A percentile compares a stretch with the other conserved stretches of the same genome.
Evolutionary conservation across 2,797 vertebrate species (phyloP).

Genomic region (Esox masquinongy): DNA sequence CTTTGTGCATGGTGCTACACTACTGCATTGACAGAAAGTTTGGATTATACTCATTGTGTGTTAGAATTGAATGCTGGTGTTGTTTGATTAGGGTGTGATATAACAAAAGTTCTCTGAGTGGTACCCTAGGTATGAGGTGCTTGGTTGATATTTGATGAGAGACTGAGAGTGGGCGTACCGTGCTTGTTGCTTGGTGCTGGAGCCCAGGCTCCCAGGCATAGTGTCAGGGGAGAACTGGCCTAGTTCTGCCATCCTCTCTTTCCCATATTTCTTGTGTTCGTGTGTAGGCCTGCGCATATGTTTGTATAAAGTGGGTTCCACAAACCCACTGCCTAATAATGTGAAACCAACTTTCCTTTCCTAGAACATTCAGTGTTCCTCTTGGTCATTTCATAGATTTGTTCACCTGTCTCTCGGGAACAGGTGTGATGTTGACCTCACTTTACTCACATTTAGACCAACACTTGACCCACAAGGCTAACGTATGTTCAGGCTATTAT

Average conservation of each 20-base stretch:
- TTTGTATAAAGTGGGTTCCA: not conserved
- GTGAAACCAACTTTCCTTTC: not conserved
- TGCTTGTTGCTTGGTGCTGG: not conserved
- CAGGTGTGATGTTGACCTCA: not conserved
- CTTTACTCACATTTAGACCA: not conserved
- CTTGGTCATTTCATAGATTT: not conserved
- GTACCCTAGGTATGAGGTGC: not conserved
- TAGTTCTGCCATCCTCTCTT: slow-evolving; percentile 14
- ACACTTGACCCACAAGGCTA: not conserved
- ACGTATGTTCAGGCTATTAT: not conserved
- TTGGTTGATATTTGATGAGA: not conserved
- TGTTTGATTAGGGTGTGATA: not conserved
- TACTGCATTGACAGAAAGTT: not conserved
- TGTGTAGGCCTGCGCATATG: not conserved
- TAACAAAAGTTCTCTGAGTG: not conserved
- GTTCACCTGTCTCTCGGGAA: not conserved
- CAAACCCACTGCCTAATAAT: not conserved
- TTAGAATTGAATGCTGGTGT: not conserved
- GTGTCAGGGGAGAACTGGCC: slow-evolving; percentile 24
- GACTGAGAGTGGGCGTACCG: not conserved
- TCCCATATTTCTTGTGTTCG: not conserved
- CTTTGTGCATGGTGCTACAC: too few species aligned
- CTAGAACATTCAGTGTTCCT: not conserved
- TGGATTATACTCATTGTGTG: not conserved
- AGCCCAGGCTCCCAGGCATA: not conserved